Evolutionary conservation across 2,797 vertebrate genomes (phyloP), one percentile per base, ranked within the genome.

Genomic region (Sylvilagus floridanus): DNA sequence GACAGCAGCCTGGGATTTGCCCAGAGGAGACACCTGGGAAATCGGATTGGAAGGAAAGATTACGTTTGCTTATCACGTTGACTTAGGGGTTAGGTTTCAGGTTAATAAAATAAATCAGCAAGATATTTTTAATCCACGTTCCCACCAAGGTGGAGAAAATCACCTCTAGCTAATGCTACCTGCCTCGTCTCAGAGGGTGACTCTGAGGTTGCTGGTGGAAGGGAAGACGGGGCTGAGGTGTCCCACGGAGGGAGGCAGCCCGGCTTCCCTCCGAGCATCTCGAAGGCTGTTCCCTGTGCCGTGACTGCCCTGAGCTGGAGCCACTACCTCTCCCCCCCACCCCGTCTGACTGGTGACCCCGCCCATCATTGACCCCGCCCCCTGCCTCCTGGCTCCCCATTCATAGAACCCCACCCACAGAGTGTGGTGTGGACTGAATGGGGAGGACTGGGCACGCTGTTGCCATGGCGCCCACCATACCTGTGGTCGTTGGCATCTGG

Each of bases 401-500:
- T 66, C 1, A 4, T 42, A 2, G 14, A 16, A 17, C n/a, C 32
- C 32, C 35, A 7, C 30, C 16, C 5, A 17, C 5, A 5, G 52
- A 42, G 42, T 3, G 0, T 32, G 11, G 4, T 68, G 21, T 37
- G 42, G 57, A 73, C 84, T 24, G 30, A 26, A 28, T 14, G 21
- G 14, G 1, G 16, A 17, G 6, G 2, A 47, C 24, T n/a, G 17
- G 11, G 54, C 50, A 57, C 28, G 32, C 17, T 1, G 42, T n/a
- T 65, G 57, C 60, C 21, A 10, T 13, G 14, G 90, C 2, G 14
- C 71, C 86, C 28, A 32, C 37, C n/a, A 47, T 83, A 4, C 7
- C 5, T 5, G 11, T 8, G 16, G 12, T 6, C 19, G 2, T 35
- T 13, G 19, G 11, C 2, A 6, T 2, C n/a, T 3, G 28, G 1